Evolutionary conservation across 2,113 vertebrate genomes (phyloP).

Genomic region (Hepsetus odoe): DNA sequence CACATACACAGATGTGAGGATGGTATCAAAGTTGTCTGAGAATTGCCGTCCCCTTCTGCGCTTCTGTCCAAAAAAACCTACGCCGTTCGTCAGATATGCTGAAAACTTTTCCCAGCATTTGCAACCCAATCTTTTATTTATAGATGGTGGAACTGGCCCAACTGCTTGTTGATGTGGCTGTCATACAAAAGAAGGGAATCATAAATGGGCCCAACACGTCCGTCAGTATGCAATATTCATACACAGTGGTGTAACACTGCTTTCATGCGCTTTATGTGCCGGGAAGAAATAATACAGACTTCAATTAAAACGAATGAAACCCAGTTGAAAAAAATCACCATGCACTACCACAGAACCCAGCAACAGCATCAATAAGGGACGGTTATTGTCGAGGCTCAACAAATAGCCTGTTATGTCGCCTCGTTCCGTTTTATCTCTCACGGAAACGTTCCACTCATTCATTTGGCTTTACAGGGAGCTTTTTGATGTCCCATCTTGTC

Average conservation of each 20-base stretch:
- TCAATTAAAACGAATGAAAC: constrained; percentile 38
- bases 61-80: constrained; percentile 53
- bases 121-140: constrained; percentile 68
- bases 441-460: constrained; percentile 59
- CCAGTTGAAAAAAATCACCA: constrained; percentile 24
- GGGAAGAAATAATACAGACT: constrained; percentile 48
- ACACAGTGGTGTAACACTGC: constrained; percentile 37
- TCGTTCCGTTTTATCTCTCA: constrained; percentile 46
- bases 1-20: constrained; percentile 21
- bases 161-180: constrained; percentile 62
- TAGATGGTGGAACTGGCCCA: constrained; percentile 56
- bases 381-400: not conserved
- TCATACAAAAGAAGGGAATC: constrained; percentile 61
- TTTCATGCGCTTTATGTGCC: constrained; percentile 55
- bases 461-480: constrained; percentile 46
- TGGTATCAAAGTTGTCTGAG: constrained; percentile 62
- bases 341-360: not conserved
- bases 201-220: constrained; percentile 65
- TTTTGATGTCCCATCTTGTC: constrained; percentile 60
- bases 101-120: constrained; percentile 46
- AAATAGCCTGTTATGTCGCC: constrained; percentile 32
- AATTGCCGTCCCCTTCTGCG: constrained; percentile 48
- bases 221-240: constrained; percentile 69
- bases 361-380: constrained; percentile 19
- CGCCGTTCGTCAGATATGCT: constrained; percentile 46